Conservation (phyloP, 1,140 invertebrate genomes). For the Oryzaephilus surinamensis region DNA sequence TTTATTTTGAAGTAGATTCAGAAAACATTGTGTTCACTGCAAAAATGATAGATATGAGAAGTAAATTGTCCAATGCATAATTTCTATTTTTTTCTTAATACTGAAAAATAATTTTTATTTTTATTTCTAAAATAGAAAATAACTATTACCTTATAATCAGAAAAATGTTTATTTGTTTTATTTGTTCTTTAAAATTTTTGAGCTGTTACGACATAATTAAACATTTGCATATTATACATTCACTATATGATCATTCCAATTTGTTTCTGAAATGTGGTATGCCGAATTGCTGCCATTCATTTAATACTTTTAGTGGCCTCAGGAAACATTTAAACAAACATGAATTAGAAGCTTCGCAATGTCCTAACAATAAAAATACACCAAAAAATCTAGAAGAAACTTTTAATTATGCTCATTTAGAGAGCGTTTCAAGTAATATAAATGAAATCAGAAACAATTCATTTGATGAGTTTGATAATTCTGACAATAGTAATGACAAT, state of each 20-base stretch:
- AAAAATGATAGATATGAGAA: constrained; percentile 2
- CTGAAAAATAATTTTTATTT: not conserved
- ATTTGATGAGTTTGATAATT: not conserved
- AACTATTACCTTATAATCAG: not conserved
- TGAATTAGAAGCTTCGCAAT: not conserved
- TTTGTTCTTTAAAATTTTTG: not conserved
- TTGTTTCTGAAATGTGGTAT: constrained; percentile 5
- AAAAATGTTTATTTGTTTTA: constrained; percentile 3
- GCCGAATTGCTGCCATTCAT: constrained; percentile 1
- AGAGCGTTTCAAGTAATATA: no score
- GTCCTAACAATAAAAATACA: not conserved
- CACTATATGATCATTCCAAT: constrained; percentile 1
- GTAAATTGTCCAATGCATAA: not conserved
- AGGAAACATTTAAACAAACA: constrained; percentile 8
- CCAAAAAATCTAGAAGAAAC: not conserved
- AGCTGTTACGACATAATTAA: not conserved
- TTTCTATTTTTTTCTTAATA: not conserved
- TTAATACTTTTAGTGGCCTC: constrained; percentile 7
- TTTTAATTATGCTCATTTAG: no score
- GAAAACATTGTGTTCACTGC: not conserved
- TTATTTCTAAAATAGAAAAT: not conserved
- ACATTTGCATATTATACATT: not conserved
- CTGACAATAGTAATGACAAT: not conserved
- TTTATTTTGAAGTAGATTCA: not conserved
- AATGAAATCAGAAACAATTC: not conserved